Evolutionary conservation across 2,888 invertebrate species (phyloP).

Genomic region (Tiliacea aurago): DNA sequence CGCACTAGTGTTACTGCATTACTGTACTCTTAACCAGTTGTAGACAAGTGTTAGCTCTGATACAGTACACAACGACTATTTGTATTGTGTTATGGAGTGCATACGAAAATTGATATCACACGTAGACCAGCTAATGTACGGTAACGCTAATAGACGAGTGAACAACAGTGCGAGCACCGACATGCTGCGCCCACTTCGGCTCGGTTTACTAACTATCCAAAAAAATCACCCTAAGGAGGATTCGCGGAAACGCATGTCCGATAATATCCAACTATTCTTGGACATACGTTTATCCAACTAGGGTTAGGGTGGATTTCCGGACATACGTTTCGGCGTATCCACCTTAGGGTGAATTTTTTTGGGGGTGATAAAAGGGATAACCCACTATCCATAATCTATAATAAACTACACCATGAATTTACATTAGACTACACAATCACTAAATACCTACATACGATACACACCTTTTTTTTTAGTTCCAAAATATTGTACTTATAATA

Average conservation of each 20-base stretch:
- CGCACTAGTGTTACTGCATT: constrained; percentile 31
- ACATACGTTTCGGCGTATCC: not conserved
- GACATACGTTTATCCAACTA: not conserved
- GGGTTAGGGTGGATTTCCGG: not conserved
- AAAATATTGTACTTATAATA: too few species aligned
- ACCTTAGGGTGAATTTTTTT: not conserved
- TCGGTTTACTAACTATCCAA: constrained; percentile 3
- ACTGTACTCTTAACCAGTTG: not conserved
- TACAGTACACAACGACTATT: not conserved
- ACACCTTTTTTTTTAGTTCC: too few species aligned
- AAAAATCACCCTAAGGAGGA: too few species aligned
- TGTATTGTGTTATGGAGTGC: constrained; percentile 21
- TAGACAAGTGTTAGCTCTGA: not conserved
- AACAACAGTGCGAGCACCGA: not conserved
- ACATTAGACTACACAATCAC: constrained; percentile 27
- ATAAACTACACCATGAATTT: constrained; percentile 18
- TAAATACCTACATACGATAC: not conserved
- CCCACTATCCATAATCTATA: not conserved
- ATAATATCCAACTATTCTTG: too few species aligned
- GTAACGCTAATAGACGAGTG: not conserved
- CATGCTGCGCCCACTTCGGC: not conserved
- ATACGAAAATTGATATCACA: constrained; percentile 7
- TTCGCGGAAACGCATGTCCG: too few species aligned
- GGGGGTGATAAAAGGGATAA: not conserved
- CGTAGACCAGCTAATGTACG: not conserved